Conservation (phyloP, 2,888 invertebrate genomes). For the Leuctra nigra region DNA sequence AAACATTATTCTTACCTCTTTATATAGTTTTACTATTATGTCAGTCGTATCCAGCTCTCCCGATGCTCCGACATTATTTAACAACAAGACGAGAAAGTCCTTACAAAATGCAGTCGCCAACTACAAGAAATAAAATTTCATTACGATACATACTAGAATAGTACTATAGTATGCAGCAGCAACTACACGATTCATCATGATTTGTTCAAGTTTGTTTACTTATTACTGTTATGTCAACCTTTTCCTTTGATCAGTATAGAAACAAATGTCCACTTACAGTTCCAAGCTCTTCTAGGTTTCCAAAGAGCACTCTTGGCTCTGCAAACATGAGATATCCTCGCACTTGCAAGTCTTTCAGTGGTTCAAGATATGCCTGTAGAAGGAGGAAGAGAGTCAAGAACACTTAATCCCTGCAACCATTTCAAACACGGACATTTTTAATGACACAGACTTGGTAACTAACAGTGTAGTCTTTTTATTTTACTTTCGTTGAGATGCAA, state of each 20-base stretch:
- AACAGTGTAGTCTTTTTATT: no score
- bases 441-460: no score
- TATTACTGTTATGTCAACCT: no score
- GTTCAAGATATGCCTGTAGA: constrained; percentile 54
- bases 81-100: constrained; percentile 46
- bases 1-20: constrained; percentile 46
- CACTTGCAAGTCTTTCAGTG: constrained; percentile 55
- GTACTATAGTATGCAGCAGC: no score
- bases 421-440: no score
- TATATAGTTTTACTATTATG: constrained; percentile 49
- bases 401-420: no score
- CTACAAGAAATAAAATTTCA: constrained; percentile 33
- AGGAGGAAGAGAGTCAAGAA: no score
- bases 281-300: constrained; percentile 53
- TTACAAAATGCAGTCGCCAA: constrained; percentile 52
- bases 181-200: no score
- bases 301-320: constrained; percentile 54
- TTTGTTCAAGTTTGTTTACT: no score
- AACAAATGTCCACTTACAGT: constrained; percentile 40
- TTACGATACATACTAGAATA: no score
- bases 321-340: constrained; percentile 56
- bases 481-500: no score
- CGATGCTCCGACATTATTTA: constrained; percentile 41
- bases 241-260: no score
- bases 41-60: constrained; percentile 46